These are phyloP conservation scores for Carpatolechia fugitivella DNA, from an alignment of 2,888 invertebrate species.

Conservation along the genomic window DNA sequence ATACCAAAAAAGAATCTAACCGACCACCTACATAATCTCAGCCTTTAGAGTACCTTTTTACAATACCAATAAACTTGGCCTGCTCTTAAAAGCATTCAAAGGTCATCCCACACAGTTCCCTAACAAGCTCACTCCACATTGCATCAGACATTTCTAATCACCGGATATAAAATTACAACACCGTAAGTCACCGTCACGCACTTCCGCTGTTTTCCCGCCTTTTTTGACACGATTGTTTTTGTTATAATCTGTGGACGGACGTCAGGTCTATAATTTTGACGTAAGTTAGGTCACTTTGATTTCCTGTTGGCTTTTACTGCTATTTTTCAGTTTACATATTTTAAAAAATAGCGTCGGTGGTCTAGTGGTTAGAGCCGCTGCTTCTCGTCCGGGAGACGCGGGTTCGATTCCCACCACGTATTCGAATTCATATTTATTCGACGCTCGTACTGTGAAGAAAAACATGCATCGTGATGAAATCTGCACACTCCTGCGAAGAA, in stretches of 20 bases:
- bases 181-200: conserved; percentile 11
- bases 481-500: too few species aligned
- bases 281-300: not conserved
- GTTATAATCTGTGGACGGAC: not conserved
- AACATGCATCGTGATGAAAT: too few species aligned
- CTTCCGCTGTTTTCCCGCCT: conserved; percentile 8
- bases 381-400: too few species aligned
- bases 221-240: not conserved
- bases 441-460: too few species aligned
- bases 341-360: too few species aligned
- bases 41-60: not conserved
- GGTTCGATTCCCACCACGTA: too few species aligned
- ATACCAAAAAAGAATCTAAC: too few species aligned
- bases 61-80: not conserved
- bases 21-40: too few species aligned
- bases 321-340: not conserved
- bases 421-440: too few species aligned
- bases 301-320: not conserved
- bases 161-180: conserved; percentile 9
- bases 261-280: not conserved
- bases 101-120: conserved; percentile 5
- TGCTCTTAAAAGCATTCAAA: not conserved
- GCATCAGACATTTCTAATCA: conserved; percentile 1
- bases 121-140: conserved; percentile 4
- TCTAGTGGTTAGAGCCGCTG: too few species aligned